Base-by-base conservation (phyloP, 1,140 invertebrate species). In the Oscheius sp. region DNA sequence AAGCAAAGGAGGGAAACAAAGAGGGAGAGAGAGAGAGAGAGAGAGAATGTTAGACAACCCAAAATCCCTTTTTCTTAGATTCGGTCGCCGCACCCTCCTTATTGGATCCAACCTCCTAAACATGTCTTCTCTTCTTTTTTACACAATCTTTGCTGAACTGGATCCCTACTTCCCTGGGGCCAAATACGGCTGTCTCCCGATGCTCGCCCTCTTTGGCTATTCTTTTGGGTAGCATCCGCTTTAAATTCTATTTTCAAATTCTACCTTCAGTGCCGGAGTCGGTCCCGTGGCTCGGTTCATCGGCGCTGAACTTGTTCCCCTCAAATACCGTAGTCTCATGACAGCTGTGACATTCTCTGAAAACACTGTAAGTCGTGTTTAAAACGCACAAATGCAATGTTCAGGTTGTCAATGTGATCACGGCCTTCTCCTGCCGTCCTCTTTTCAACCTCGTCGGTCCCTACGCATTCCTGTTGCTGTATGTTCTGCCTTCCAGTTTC, bases 111-210 rank as follows among this genome's bases (percentile, higher is more conserved):
- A 55, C 49, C 7, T 55, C 15, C 15, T 26, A 15, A 55, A 55
- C 49, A 55, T 55, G 49, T 13, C 49, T 26, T 55, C 49, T 23
- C 49, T 55, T 26, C 15, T 55, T 4, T 23, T 55, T 4, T 55
- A 55, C 49, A 55, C 49, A 15, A 4, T 55, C 4, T 55, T 55
- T 26, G 49, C 49, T 23, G 49, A 55, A 26, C 7, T 55, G 49
- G 49, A 55, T 55, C 49, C 49, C 49, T 55, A 55, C 49, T 7
- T 55, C 4, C 49, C 49, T 23, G 49, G 49, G 7, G 4, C 28
- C 49, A 55, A 55, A 23, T 55, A 55, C 49, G 49, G 49, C 23
- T 55, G 49, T 55, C 49, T 55, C 7, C 49, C 49, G 7, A 55
- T 55, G 49, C 23, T 55, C 49, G 49, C 49, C 49, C 49, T 55